Evolutionary conservation across 1,140 invertebrate genomes (phyloP), one percentile per base, ranked within the genome.

Genomic region (Anadara kagoshimensis): DNA sequence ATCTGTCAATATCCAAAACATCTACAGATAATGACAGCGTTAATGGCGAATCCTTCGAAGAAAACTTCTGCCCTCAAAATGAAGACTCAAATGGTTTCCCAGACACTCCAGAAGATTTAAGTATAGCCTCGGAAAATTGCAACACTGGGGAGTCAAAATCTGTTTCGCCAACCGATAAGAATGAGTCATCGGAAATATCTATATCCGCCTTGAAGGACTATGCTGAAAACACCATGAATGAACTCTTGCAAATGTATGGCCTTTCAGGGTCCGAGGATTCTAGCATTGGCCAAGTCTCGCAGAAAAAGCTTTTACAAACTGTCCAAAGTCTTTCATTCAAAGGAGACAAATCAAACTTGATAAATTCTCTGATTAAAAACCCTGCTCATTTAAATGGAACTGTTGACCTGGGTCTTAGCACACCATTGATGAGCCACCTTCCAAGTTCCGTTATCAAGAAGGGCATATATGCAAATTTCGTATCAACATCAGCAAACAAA

Each of bases 191-290:
- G 29, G 29, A 36, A 36, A 36, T 36, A 3, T 36, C 29, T 59
- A 64, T 67, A 24, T 59, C 67, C 51, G 68, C 47, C 7, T 56
- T 94, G 85, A 91, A 92, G 75, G 93, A 94, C 80, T 94, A 93
- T 85, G 93, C 93, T 7, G 93, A 94, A 88, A 93, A 92, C 65
- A 94, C 93, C 3, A 94, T 94, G 93, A 93, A 93, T 73, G 93
- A 94, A 85, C 86, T 94, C 44, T 87, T 94, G 20, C 92, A 93
- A 18, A 93, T 94, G 76, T 94, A 94, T 82, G 93, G 93, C 5
- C 79, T 83, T 56, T 76, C 75, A 51, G 78, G 74, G 0, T 36
- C 63, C 10, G 70, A 43, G 47, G 77, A 75, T n/a, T 58, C 59
- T 11, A 14, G 75, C 2, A 54, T 71, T 3, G 75, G 68, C 64